These are phyloP conservation scores for Nomada ruficornis DNA, from an alignment of 2,888 invertebrate genomes.

Conservation along the genomic window DNA sequence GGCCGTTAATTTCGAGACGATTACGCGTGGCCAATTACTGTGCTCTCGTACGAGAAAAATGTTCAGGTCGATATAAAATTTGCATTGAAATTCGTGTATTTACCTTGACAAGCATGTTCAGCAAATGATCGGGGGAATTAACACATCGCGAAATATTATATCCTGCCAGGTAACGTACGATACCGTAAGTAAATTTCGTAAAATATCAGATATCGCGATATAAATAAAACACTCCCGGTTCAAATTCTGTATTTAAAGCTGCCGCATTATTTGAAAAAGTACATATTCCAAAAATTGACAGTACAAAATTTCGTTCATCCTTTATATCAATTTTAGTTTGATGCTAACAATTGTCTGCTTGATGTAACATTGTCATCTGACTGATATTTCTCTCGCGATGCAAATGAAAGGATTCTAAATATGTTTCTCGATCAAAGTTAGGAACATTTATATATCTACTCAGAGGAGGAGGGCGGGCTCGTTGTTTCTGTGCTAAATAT, in stretches of 20 bases:
- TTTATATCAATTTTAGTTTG: too few species aligned
- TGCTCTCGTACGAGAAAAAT: conserved; percentile 3
- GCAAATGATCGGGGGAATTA: conserved; percentile 15
- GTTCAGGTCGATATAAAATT: conserved; percentile 14
- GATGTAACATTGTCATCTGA: too few species aligned
- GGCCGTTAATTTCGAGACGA: conserved; percentile 20
- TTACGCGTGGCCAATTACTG: neutral
- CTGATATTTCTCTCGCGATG: too few species aligned
- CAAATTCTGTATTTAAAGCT: neutral
- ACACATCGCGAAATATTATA: conserved; percentile 24
- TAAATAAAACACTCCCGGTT: neutral
- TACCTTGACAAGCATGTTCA: neutral
- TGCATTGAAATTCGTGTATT: conserved; percentile 11
- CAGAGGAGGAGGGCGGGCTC: too few species aligned
- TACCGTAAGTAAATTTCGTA: conserved; percentile 2
- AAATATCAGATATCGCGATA: neutral
- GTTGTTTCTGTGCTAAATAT: too few species aligned
- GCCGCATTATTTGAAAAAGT: neutral
- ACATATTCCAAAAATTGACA: too few species aligned
- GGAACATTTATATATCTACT: too few species aligned
- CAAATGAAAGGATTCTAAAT: too few species aligned
- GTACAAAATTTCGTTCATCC: too few species aligned
- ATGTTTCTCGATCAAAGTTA: too few species aligned
- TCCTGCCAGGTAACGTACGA: neutral
- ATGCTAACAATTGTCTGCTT: too few species aligned